Evolutionary conservation across 2,888 invertebrate genomes (phyloP).

Genomic region (Cancer borealis): DNA sequence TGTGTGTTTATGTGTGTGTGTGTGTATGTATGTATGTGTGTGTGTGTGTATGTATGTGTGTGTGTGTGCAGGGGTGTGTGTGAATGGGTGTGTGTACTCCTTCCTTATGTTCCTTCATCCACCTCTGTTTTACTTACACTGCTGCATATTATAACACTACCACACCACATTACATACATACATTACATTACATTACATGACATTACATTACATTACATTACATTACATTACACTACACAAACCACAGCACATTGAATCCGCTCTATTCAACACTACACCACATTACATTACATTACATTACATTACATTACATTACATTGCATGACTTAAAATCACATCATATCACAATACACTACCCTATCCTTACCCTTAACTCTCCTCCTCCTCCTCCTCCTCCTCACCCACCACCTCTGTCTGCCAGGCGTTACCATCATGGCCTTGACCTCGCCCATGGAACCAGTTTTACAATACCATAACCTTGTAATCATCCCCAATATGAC

Average conservation of each 20-base stretch:
- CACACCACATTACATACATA: neutral
- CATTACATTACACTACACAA: neutral
- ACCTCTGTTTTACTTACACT: too few relatives aligned
- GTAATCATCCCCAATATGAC: neutral
- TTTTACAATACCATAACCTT: neutral
- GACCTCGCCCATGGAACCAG: neutral
- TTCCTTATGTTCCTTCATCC: too few relatives aligned
- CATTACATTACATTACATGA: neutral
- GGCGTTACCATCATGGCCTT: neutral
- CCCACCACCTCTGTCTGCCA: neutral
- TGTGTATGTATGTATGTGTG: too few relatives aligned
- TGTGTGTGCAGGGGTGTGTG: too few relatives aligned
- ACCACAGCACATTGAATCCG: too few relatives aligned
- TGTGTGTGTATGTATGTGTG: too few relatives aligned
- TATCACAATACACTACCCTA: neutral
- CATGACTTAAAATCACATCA: neutral
- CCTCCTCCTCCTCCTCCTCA: neutral
- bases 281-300: neutral
- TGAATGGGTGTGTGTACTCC: too few relatives aligned
- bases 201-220: neutral
- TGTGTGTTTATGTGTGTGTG: too few relatives aligned
- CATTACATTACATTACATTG: neutral
- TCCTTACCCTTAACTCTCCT: neutral
- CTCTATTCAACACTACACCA: too few relatives aligned
- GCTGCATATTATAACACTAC: neutral